Conservation (phyloP, 2,888 invertebrate genomes). For the Uropetala carovei region DNA sequence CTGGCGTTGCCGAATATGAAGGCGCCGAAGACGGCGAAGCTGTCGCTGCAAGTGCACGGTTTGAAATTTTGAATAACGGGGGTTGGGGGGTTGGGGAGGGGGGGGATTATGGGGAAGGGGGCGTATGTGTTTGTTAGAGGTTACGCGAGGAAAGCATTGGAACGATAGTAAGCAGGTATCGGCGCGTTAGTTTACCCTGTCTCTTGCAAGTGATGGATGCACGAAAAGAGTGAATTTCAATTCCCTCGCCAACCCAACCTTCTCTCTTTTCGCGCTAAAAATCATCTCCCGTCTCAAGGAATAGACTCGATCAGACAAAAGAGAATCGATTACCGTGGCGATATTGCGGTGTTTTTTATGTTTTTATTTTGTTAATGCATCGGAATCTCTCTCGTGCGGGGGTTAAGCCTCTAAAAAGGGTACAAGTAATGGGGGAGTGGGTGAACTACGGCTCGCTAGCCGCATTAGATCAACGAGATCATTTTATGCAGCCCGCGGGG, state of each 20-base stretch:
- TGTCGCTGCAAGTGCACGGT: not conserved
- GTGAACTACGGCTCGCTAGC: too few species aligned
- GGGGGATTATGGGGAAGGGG: not conserved
- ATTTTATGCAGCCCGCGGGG: too few species aligned
- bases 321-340: not conserved
- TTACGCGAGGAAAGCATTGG: not conserved
- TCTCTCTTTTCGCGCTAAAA: too few species aligned
- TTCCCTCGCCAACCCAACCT: too few species aligned
- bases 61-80: not conserved
- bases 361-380: too few species aligned
- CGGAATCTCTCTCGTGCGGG: not conserved
- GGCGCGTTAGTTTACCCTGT: not conserved
- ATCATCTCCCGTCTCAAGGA: too few species aligned
- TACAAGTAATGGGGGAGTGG: too few species aligned
- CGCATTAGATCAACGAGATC: too few species aligned
- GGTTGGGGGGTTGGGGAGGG: not conserved
- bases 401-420: too few species aligned
- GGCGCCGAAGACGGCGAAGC: not conserved
- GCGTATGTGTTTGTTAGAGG: too few species aligned
- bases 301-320: not conserved
- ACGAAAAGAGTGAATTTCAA: too few species aligned
- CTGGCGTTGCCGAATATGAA: not conserved
- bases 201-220: constrained; percentile 10
- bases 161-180: not conserved
- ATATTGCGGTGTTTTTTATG: not conserved